Evolutionary conservation across 2,113 vertebrate species (phyloP), one percentile per base, ranked within the genome.

Genomic region (Petaurus breviceps): DNA sequence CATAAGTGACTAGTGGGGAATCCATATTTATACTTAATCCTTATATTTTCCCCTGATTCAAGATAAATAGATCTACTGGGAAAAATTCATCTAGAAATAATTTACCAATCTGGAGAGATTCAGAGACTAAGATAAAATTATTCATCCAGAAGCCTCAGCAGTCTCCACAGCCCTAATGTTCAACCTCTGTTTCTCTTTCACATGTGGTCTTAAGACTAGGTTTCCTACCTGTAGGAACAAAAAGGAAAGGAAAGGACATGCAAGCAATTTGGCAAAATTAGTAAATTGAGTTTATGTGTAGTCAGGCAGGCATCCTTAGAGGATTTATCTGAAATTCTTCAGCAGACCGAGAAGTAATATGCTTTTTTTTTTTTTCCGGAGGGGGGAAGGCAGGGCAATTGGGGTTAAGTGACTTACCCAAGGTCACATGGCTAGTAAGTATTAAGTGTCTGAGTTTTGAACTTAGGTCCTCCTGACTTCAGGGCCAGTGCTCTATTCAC

Each of bases 41-140:
- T 37, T n/a, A 7, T n/a, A 94, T 93, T 93, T 95, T 68, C 92
- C n/a, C 93, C 31, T 28, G 89, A 51, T 43, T 93, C 47, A 95
- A 90, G 91, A 90, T 22, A 50, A 92, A 31, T 55, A 43, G 52
- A 91, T 19, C 84, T 77, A 43, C 46, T 43, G 12, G 31, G 0
- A 91, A 92, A 23, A 91, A 54, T 90, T 52, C 68, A 46, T 37
- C 14, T 19, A n/a, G 14, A 77, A 77, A 57, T 28, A 28, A 57
- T 23, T 57, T 23, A 57, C 55, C 25, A 57, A 77, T 61, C 4
- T 93, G 77, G 90, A 55, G 28, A 90, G 94, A 57, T 92, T 91
- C 43, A 92, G 47, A 61, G 61, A 19, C 92, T 46, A 92, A 93
- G 94, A 26, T 47, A 6, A 24, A 57, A 94, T 91, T n/a, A 77